A percentile compares a stretch with the other conserved stretches of the same genome.
Conservation (phyloP, 2,113 vertebrate genomes). For the Phycodurus eques region DNA sequence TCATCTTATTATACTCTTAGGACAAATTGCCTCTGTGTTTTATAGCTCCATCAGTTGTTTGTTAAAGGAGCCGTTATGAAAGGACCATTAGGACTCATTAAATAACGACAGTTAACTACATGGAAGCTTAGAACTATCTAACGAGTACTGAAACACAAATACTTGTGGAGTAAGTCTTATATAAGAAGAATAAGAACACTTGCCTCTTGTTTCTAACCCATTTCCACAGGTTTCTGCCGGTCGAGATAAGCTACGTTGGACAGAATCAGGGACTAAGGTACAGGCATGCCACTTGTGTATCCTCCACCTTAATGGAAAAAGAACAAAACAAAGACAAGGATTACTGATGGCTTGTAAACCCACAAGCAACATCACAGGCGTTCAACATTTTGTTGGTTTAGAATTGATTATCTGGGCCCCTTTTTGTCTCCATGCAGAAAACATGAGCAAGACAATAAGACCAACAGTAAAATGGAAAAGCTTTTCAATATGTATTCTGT, state of each 20-base stretch:
- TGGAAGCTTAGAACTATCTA: conserved; percentile 11
- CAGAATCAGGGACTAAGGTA: conserved; percentile 81
- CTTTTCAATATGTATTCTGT: background rate
- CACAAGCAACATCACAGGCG: background rate
- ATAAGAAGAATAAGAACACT: conserved; percentile 39
- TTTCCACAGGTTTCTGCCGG: conserved; percentile 81
- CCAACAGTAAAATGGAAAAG: background rate
- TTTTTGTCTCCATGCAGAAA: background rate
- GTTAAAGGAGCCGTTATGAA: conserved; percentile 38
- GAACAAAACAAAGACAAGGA: conserved; percentile 2
- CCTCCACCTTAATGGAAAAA: conserved; percentile 80
- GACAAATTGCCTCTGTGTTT: conserved; percentile 41
- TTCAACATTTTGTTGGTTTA: background rate
- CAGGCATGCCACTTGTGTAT: conserved; percentile 86
- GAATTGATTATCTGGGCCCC: background rate
- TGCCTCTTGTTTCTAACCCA: conserved; percentile 89
- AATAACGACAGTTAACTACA: conserved; percentile 18
- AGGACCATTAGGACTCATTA: conserved; percentile 45
- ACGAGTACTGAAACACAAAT: conserved; percentile 9
- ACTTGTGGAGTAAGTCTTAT: background rate
- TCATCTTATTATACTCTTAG: conserved; percentile 23
- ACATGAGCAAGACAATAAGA: background rate
- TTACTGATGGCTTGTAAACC: background rate
- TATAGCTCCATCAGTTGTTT: conserved; percentile 38
- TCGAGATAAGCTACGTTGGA: conserved; percentile 72